Conservation (phyloP, 2,113 vertebrate species). For the Varanus komodoensis region DNA sequence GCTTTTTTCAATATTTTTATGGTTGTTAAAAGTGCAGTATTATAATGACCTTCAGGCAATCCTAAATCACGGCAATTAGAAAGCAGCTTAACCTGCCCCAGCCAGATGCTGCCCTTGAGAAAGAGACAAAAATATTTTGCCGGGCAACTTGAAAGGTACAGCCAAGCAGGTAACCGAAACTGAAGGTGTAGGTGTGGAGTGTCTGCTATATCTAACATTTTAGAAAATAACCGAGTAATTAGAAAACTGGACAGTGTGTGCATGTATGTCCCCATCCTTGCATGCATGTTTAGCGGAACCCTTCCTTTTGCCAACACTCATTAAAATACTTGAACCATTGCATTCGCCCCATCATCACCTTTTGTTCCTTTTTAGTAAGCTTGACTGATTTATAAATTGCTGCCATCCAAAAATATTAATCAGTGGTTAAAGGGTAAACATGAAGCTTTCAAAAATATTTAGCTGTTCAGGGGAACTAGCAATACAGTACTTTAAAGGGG, state of each 20-base stretch:
- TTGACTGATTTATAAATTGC: not conserved
- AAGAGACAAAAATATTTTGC: slow-evolving; percentile 39
- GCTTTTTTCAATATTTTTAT: slow-evolving; percentile 50
- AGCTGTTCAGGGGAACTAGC: not conserved
- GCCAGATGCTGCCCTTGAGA: slow-evolving; percentile 48
- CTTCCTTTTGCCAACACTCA: not conserved
- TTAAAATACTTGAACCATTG: not conserved
- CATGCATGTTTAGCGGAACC: not conserved
- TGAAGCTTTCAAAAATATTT: not conserved
- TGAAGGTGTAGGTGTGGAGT: not conserved
- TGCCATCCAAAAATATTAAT: not conserved
- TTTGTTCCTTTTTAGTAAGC: not conserved
- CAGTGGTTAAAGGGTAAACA: not conserved
- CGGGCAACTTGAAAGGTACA: slow-evolving; percentile 43
- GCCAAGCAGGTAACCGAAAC: slow-evolving; percentile 8
- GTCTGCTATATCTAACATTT: not conserved
- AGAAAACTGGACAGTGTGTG: not conserved
- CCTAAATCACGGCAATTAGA: slow-evolving; percentile 39
- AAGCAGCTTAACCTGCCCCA: slow-evolving; percentile 57
- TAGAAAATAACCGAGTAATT: not conserved
- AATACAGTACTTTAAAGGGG: not conserved
- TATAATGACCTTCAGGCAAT: slow-evolving; percentile 50
- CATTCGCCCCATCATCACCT: not conserved
- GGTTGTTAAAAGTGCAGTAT: slow-evolving; percentile 13
- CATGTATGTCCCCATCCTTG: no score